These are phyloP conservation scores for Dimorphilus gyrociliatus DNA, from an alignment of 2,888 invertebrate species.

Conservation along the genomic window DNA sequence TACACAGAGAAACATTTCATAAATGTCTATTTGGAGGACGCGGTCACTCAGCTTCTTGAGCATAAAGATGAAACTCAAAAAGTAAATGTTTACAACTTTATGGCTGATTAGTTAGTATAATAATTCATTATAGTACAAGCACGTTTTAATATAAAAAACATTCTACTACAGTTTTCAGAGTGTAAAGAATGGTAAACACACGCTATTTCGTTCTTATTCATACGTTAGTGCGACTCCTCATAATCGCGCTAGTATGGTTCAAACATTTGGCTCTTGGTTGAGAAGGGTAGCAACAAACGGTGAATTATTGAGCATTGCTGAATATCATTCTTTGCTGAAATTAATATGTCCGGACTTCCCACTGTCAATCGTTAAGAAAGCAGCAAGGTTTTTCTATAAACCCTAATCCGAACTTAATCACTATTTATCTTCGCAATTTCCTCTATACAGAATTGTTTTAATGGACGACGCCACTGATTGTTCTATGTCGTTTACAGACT, in stretches of 20 bases:
- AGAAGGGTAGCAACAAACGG: constrained; percentile 32
- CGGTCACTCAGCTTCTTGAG: constrained; percentile 28
- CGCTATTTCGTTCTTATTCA: constrained; percentile 30
- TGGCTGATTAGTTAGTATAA: constrained; percentile 34
- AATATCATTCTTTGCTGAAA: constrained; percentile 32
- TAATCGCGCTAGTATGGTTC: constrained; percentile 33
- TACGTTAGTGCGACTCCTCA: constrained; percentile 31
- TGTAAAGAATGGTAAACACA: constrained; percentile 32
- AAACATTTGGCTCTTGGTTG: constrained; percentile 33
- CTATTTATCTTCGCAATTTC: too few species aligned
- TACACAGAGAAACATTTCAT: constrained; percentile 28
- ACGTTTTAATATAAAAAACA: neutral
- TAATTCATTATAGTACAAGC: too few species aligned
- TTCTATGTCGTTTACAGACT: constrained; percentile 32
- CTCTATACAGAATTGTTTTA: constrained; percentile 25
- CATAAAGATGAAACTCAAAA: constrained; percentile 34
- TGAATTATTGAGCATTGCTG: constrained; percentile 31
- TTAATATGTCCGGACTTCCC: constrained; percentile 35
- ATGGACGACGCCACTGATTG: constrained; percentile 34
- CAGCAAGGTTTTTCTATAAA: constrained; percentile 35
- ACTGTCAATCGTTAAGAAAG: constrained; percentile 30
- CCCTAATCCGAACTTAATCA: too few species aligned
- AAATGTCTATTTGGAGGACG: constrained; percentile 31
- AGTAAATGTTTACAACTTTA: constrained; percentile 30
- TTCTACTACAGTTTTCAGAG: constrained; percentile 24